Conservation (phyloP, 2,888 invertebrate genomes). For the Acrobeloides nanus region DNA sequence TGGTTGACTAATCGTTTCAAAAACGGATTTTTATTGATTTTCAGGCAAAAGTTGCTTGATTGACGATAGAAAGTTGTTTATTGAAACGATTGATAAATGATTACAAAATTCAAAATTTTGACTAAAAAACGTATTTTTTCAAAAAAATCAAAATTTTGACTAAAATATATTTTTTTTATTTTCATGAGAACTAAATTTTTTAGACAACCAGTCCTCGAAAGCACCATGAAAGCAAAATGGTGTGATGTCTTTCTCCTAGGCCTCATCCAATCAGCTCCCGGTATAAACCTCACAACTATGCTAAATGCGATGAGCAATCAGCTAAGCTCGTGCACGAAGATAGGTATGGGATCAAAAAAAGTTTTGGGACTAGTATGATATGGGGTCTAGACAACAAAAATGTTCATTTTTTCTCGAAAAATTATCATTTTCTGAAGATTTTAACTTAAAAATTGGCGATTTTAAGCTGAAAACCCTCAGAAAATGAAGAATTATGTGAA, state of each 20-base stretch:
- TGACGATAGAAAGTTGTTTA: no score
- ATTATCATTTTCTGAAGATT: no score
- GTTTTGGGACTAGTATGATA: no score
- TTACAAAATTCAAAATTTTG: not conserved
- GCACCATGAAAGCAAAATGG: constrained; percentile 79
- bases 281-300: constrained; percentile 65
- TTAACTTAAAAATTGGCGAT: no score
- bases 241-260: constrained; percentile 83
- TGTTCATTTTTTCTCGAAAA: no score
- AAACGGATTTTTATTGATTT: no score
- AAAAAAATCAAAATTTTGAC: not conserved
- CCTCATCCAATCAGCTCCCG: constrained; percentile 74
- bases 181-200: constrained; percentile 1
- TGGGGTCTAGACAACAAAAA: no score
- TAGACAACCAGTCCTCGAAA: constrained; percentile 62
- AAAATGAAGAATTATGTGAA: no score
- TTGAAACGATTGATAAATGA: not conserved
- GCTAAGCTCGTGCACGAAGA: constrained; percentile 68
- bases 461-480: no score
- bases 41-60: no score
- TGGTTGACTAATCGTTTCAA: no score
- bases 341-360: no score
- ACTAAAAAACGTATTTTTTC: not conserved
- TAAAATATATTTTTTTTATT: constrained; percentile 1
- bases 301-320: constrained; percentile 62